Evolutionary conservation across 2,888 invertebrate genomes (phyloP).

Genomic region (Euproctis similis): DNA sequence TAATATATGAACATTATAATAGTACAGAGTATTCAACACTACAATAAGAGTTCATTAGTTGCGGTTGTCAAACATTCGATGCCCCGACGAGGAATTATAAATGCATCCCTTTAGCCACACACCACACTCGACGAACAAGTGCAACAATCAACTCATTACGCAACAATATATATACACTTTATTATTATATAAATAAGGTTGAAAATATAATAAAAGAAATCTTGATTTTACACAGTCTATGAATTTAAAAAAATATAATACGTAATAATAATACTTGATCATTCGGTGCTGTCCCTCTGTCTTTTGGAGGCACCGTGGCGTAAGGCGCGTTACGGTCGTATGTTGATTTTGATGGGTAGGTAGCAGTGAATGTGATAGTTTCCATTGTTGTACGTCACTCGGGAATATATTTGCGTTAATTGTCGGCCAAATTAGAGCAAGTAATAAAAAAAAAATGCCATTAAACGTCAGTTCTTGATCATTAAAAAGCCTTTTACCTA

Average conservation of each 20-base stretch:
- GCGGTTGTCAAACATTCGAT: constrained; percentile 39
- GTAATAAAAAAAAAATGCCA: no score
- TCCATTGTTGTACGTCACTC: constrained; percentile 31
- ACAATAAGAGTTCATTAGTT: constrained; percentile 25
- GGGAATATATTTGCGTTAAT: no score
- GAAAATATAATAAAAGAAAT: constrained; percentile 9
- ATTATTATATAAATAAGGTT: constrained; percentile 19
- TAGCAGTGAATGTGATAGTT: constrained; percentile 25
- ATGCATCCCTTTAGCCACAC: constrained; percentile 63
- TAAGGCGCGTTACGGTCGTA: constrained; percentile 48
- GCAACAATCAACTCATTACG: constrained; percentile 56
- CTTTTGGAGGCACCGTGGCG: constrained; percentile 60
- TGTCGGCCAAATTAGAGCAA: no score
- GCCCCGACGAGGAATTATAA: constrained; percentile 55
- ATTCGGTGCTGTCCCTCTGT: constrained; percentile 56
- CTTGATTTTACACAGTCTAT: constrained; percentile 36
- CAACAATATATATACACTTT: constrained; percentile 3
- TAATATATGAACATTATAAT: no score
- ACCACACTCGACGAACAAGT: constrained; percentile 57
- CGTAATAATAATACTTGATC: constrained; percentile 69
- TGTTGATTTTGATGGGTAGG: constrained; percentile 58
- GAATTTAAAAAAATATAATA: constrained; percentile 71
- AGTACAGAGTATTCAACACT: constrained; percentile 21
- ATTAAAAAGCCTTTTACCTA: no score
- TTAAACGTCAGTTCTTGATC: no score